phyloP scores from a whole-genome alignment of 2,888 invertebrate species.

The Pristionchus japonicus region DNA sequence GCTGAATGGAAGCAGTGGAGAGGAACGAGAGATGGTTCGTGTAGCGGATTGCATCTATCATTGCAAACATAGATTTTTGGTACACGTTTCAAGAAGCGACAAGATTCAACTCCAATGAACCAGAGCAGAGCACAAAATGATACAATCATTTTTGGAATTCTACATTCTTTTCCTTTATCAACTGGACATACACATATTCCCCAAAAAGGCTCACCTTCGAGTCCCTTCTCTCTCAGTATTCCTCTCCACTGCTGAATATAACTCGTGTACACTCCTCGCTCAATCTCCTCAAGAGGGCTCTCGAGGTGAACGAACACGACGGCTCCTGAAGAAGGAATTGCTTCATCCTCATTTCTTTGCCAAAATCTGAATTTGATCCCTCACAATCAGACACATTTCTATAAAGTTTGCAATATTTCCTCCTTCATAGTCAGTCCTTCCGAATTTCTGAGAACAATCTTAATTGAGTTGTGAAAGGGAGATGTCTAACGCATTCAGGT shows the following conservation, averaged over 20 bases:
- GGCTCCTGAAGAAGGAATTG: conserved; percentile 47
- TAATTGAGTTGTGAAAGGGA: neutral
- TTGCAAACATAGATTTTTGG: neutral
- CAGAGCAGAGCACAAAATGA: neutral
- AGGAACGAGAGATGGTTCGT: neutral
- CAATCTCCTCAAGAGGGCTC: conserved; percentile 63
- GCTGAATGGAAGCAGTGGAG: neutral
- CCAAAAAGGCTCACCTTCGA: conserved; percentile 59
- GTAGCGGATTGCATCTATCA: neutral
- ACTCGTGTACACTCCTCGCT: conserved; percentile 63
- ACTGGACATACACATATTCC: too few species aligned
- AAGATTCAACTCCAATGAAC: too few species aligned
- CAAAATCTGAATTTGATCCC: too few species aligned
- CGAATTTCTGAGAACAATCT: too few species aligned
- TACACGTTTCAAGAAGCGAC: too few species aligned
- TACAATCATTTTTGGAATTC: neutral
- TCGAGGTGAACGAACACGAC: conserved; percentile 50
- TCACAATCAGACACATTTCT: too few species aligned
- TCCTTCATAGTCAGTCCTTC: too few species aligned
- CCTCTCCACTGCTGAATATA: conserved; percentile 65
- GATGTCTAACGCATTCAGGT: neutral
- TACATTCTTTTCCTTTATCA: too few species aligned
- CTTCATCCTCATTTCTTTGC: too few species aligned
- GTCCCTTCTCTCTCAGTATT: conserved; percentile 52
- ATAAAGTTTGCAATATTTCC: neutral